A percentile compares a stretch with the other conserved stretches of the same genome.
Conservation (phyloP, 2,113 vertebrate species). For the Climacteris rufus region DNA sequence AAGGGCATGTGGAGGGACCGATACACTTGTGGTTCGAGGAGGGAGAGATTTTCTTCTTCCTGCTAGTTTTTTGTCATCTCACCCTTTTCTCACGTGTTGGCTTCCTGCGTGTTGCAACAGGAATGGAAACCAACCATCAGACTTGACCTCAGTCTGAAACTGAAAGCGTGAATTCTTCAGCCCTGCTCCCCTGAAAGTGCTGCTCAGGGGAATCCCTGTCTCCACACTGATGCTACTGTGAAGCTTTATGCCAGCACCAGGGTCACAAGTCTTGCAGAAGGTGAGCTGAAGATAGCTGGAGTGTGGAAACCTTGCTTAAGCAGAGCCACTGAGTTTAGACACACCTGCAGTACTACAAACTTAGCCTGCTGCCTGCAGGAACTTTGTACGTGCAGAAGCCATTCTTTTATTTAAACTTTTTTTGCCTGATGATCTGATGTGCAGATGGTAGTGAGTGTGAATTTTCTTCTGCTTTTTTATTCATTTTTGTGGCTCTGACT, state of each 20-base stretch:
- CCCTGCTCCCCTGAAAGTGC: neutral
- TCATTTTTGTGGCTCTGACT: neutral
- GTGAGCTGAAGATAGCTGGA: neutral
- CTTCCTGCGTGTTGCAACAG: neutral
- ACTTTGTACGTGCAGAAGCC: fast-evolving
- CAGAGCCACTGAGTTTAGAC: neutral
- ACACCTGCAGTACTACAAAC: neutral
- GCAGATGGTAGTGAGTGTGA: neutral
- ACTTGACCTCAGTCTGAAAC: neutral
- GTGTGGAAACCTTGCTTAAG: neutral
- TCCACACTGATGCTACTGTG: neutral
- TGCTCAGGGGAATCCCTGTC: neutral
- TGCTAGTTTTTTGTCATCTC: neutral
- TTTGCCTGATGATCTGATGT: neutral
- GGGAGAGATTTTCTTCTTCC: neutral
- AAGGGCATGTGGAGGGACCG: neutral
- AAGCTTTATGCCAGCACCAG: neutral
- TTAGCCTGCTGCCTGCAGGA: neutral
- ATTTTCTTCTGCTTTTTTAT: neutral
- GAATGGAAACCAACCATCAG: neutral
- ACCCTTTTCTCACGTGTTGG: neutral
- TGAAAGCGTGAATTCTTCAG: neutral
- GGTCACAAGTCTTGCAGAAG: neutral
- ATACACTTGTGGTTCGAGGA: neutral
- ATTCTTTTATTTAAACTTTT: neutral